Evolutionary conservation across 1,140 invertebrate genomes (phyloP), one percentile per base, ranked within the genome.

Genomic region (Rhopalosiphum padi): DNA sequence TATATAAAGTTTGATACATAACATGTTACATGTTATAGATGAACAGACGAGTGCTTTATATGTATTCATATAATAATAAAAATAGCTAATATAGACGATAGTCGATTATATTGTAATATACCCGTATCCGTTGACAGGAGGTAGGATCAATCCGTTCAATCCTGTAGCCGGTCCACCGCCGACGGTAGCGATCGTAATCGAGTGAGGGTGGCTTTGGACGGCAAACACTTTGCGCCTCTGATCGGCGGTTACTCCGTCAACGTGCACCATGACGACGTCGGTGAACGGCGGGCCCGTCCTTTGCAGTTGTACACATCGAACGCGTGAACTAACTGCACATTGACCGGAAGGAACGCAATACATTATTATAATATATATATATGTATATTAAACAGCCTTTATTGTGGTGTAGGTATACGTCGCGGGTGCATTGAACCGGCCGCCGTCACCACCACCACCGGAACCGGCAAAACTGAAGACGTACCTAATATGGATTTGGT

Each of bases 201-300:
- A 55, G 55, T 55, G 91, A 21, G 82, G 25, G 43, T 85, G 91
- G 18, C 55, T 41, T n/a, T 55, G 85, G n/a, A 86, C 46, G 30
- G 91, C n/a, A 22, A 93, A 93, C 9, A 53, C 48, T 55, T 43
- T 41, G 37, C 91, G 82, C 23, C 41, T 51, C 35, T 85, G n/a
- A 11, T 92, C 46, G 21, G 60, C 46, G 9, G 37, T 25, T 46
- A 3, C 4, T 30, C 21, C 82, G 48, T 22, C 37, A 1, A 48
- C 35, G 7, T 41, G 23, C 85, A 51, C 82, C 91, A 86, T 93
- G 46, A 43, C 89, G 51, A 60, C 35, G 22, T 41, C 22, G 2
- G 18, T 23, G 25, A 25, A 51, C 7, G 22, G 6, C 21, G 48
- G 22, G 37, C 2, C 30, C 48, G 48, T 15, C 35, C 37, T 68